Conservation (phyloP, 2,797 vertebrate species). For the Neoniphon sammara region DNA sequence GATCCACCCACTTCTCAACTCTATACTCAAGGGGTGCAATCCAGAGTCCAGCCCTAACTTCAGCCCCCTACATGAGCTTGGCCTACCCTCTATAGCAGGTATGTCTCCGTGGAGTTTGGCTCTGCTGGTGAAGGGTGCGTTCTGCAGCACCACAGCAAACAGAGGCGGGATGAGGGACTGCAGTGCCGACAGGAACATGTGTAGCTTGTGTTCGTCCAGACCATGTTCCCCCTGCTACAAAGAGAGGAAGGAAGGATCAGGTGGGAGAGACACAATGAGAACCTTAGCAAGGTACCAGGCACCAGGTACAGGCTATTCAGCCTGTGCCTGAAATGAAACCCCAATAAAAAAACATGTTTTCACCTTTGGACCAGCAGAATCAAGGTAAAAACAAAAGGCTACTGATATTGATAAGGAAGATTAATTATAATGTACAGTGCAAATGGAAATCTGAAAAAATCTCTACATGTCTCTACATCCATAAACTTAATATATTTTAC, state of each 20-base stretch:
- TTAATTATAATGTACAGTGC: too few species aligned
- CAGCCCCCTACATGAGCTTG: background rate
- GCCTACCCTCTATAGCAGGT: slow-evolving; percentile 92
- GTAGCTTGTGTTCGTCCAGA: slow-evolving; percentile 96
- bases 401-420: too few species aligned
- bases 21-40: too few species aligned
- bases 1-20: too few species aligned
- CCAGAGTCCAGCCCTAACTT: too few species aligned
- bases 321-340: background rate
- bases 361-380: too few species aligned
- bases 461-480: too few species aligned
- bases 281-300: background rate
- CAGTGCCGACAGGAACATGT: slow-evolving; percentile 93
- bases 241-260: slow-evolving; percentile 5
- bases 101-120: slow-evolving; percentile 90
- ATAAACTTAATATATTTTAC: too few species aligned
- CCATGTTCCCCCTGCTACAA: slow-evolving; percentile 93
- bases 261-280: background rate
- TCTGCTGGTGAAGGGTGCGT: slow-evolving; percentile 93
- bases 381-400: too few species aligned
- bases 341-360: background rate
- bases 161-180: slow-evolving; percentile 96
- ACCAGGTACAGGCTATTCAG: too few species aligned
- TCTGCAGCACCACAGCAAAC: slow-evolving; percentile 94
- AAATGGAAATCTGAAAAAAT: too few species aligned